phyloP scores from a whole-genome alignment of 2,888 invertebrate species.

The Branchellion lobata region DNA sequence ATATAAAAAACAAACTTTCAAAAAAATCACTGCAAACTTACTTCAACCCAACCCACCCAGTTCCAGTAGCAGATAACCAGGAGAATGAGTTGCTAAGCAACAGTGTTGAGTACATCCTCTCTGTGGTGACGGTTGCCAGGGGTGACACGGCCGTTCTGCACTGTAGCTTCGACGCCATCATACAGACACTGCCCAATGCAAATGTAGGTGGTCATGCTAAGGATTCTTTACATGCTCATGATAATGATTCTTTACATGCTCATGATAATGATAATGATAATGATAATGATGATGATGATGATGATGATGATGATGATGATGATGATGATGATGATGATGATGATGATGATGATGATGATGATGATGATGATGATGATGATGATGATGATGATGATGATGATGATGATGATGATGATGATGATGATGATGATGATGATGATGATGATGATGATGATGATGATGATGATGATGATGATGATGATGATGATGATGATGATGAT shows the following conservation, averaged over 20 bases:
- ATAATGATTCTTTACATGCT: background rate
- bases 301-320: slow-evolving; percentile 32
- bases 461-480: background rate
- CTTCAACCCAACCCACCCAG: background rate
- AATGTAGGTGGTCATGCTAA: slow-evolving; percentile 47
- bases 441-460: background rate
- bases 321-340: slow-evolving; percentile 35
- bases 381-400: slow-evolving; percentile 39
- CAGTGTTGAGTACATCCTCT: slow-evolving; percentile 52
- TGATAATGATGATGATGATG: slow-evolving; percentile 35
- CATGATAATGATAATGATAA: slow-evolving; percentile 6
- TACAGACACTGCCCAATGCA: slow-evolving; percentile 52
- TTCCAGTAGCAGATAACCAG: slow-evolving; percentile 25
- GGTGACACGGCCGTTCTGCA: slow-evolving; percentile 54
- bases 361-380: slow-evolving; percentile 12
- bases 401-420: slow-evolving; percentile 34
- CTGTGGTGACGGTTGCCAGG: slow-evolving; percentile 52
- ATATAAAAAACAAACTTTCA: no score
- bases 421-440: slow-evolving; percentile 23
- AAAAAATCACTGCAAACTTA: background rate
- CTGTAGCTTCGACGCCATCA: slow-evolving; percentile 55
- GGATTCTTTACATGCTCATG: background rate
- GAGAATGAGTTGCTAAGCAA: slow-evolving; percentile 39
- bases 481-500: background rate
- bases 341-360: slow-evolving; percentile 41